Conservation (phyloP, 2,113 vertebrate genomes). For the Axis porcinus region DNA sequence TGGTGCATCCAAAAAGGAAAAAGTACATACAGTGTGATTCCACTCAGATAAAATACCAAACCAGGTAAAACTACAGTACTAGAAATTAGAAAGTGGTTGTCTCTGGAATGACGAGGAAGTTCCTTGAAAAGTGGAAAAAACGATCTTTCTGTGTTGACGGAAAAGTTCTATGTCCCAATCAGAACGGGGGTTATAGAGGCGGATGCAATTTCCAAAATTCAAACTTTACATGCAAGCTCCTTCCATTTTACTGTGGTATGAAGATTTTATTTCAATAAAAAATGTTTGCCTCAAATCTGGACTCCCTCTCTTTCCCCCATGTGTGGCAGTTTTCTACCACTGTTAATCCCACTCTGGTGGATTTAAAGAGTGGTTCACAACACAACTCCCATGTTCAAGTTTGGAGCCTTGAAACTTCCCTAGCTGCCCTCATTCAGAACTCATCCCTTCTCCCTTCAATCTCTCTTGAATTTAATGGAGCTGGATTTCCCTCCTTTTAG, state of each 20-base stretch:
- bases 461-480: background rate
- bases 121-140: background rate
- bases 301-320: background rate
- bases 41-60: background rate
- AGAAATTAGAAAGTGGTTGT: background rate
- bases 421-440: background rate
- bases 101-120: background rate
- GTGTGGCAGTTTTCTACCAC: background rate
- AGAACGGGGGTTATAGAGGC: background rate
- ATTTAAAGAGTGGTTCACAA: background rate
- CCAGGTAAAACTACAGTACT: background rate
- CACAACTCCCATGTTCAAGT: fast-evolving
- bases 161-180: background rate
- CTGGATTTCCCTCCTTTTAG: background rate
- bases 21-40: background rate
- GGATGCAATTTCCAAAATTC: background rate
- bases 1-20: background rate
- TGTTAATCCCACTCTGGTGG: background rate
- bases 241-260: background rate
- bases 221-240: background rate
- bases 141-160: background rate
- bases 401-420: background rate
- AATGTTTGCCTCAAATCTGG: background rate
- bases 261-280: background rate
- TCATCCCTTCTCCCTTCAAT: background rate